phyloP scores from a whole-genome alignment of 2,113 vertebrate genomes.

The Myotis brandtii region DNA sequence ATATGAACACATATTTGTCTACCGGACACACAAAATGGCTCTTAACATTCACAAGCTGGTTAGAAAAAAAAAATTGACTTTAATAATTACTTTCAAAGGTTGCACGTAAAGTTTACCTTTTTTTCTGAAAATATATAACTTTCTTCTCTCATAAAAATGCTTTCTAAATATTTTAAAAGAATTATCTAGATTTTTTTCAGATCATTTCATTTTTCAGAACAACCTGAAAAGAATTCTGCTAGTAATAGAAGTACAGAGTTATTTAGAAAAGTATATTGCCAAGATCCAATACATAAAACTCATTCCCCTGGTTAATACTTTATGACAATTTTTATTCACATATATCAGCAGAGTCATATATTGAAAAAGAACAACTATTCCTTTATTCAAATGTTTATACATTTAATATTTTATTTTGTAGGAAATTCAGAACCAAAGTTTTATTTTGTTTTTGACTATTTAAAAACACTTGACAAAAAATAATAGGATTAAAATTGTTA shows the following conservation, averaged over 20 bases:
- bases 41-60: background rate
- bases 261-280: background rate
- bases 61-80: background rate
- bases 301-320: background rate
- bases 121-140: background rate
- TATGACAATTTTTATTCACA: background rate
- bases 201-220: background rate
- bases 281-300: background rate
- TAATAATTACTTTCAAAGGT: conserved; percentile 13
- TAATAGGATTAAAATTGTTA: background rate
- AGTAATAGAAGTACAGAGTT: background rate
- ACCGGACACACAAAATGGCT: background rate
- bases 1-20: background rate
- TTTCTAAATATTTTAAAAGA: background rate
- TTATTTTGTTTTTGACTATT: background rate
- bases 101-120: background rate
- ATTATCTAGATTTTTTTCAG: background rate
- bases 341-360: background rate
- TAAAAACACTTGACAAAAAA: conserved; percentile 5
- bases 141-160: background rate
- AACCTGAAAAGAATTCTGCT: background rate
- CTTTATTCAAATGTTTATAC: background rate
- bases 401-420: background rate
- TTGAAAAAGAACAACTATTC: background rate
- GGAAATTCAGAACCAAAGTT: background rate